These are phyloP conservation scores for Nemoura dubitans DNA, from an alignment of 2,888 invertebrate genomes.

Conservation along the genomic window DNA sequence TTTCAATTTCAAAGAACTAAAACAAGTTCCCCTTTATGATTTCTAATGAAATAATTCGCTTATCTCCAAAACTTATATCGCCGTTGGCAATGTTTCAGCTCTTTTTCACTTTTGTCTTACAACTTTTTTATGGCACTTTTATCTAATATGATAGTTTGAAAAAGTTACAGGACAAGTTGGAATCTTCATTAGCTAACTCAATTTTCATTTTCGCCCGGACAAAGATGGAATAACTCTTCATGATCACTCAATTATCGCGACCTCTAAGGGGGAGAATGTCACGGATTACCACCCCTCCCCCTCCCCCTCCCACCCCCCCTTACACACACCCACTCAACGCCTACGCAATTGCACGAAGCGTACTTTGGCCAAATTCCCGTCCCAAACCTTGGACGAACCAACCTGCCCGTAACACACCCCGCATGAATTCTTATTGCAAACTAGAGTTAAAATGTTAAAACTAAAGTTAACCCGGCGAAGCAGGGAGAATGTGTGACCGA, in stretches of 20 bases:
- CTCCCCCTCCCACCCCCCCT: no score
- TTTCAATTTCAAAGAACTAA: conserved; percentile 7
- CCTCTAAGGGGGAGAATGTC: not conserved
- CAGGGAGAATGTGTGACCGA: no score
- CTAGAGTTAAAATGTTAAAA: no score
- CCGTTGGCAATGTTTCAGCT: not conserved
- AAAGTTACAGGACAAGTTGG: not conserved
- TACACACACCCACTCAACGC: no score
- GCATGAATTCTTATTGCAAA: no score
- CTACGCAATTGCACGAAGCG: no score
- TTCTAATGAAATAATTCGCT: not conserved
- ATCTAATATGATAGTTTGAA: not conserved
- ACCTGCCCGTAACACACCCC: no score
- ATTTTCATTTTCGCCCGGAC: not conserved
- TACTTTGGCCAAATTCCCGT: no score
- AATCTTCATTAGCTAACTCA: not conserved
- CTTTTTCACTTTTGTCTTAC: not conserved
- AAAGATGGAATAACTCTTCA: not conserved
- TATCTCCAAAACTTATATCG: not conserved
- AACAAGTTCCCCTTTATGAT: not conserved
- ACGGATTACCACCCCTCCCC: no score
- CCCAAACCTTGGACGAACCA: no score
- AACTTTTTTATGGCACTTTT: not conserved
- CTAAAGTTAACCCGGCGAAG: no score
- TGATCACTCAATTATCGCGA: not conserved